Percentiles rank a stretch among this genome's conserved stretches.
These are phyloP conservation scores for Oostethus manadensis DNA, from an alignment of 2,113 vertebrate genomes.

Conservation along the genomic window DNA sequence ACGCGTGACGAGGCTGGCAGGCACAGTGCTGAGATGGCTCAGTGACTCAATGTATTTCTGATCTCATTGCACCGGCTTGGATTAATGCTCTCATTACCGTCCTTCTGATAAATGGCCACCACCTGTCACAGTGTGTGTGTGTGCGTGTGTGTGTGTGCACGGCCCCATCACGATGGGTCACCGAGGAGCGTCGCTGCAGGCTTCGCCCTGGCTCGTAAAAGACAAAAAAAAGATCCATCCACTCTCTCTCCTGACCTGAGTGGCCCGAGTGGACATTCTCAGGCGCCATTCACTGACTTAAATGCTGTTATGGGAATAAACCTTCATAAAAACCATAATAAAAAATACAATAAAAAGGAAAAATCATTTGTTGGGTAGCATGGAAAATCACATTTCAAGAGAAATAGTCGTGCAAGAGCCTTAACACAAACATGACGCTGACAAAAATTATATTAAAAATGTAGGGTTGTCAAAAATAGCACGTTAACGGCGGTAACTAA, in stretches of 20 bases:
- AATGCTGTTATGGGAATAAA: conserved; percentile 4
- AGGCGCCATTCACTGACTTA: background rate
- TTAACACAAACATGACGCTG: no score
- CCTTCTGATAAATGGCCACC: conserved; percentile 45
- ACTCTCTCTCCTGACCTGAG: background rate
- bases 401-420: background rate
- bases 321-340: background rate
- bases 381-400: background rate
- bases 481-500: no score
- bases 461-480: no score
- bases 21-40: conserved; percentile 10
- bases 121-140: conserved; percentile 23
- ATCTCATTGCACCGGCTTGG: conserved; percentile 41
- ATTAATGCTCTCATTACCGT: conserved; percentile 55
- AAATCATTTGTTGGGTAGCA: conserved; percentile 1
- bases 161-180: conserved; percentile 20
- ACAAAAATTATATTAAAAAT: no score
- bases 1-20: background rate
- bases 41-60: conserved; percentile 44
- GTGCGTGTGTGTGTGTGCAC: conserved; percentile 6
- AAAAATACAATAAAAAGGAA: background rate
- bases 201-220: conserved; percentile 11
- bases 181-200: conserved; percentile 9
- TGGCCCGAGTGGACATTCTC: background rate
- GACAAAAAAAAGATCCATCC: background rate